Conservation (phyloP, 1,140 invertebrate genomes). For the Zaprionus capensis region DNA sequence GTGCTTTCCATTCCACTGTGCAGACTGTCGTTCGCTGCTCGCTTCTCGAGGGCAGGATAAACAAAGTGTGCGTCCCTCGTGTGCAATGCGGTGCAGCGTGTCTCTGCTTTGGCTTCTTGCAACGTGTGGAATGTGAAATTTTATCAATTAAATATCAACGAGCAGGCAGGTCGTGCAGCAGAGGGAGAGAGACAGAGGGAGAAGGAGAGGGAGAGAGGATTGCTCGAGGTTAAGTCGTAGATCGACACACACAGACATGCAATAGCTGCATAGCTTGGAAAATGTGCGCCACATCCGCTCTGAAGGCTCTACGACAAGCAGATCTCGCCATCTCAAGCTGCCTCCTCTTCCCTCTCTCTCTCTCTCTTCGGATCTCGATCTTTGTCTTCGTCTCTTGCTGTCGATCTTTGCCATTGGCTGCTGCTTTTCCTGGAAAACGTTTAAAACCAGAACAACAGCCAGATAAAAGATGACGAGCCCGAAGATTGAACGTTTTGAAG, state of each 20-base stretch:
- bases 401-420: conserved; percentile 50
- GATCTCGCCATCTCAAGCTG: conserved; percentile 33
- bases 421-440: conserved; percentile 76
- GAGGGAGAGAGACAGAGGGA: neutral
- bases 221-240: conserved; percentile 21
- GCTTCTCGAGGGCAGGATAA: conserved; percentile 72
- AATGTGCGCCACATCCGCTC: conserved; percentile 74
- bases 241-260: conserved; percentile 25
- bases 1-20: neutral
- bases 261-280: conserved; percentile 48
- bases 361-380: conserved; percentile 35
- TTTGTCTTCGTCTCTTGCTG: conserved; percentile 47
- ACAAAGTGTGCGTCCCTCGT: conserved; percentile 42
- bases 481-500: conserved; percentile 69
- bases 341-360: neutral
- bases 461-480: conserved; percentile 32
- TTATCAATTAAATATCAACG: conserved; percentile 79
- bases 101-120: conserved; percentile 65
- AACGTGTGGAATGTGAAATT: conserved; percentile 74
- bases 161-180: conserved; percentile 25
- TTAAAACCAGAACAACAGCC: conserved; percentile 68
- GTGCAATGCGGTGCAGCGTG: conserved; percentile 23
- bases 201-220: neutral
- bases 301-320: conserved; percentile 35
- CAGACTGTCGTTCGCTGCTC: conserved; percentile 12